These are phyloP conservation scores for Heliconius hermathena DNA, from an alignment of 1,140 invertebrate species.

Conservation along the genomic window DNA sequence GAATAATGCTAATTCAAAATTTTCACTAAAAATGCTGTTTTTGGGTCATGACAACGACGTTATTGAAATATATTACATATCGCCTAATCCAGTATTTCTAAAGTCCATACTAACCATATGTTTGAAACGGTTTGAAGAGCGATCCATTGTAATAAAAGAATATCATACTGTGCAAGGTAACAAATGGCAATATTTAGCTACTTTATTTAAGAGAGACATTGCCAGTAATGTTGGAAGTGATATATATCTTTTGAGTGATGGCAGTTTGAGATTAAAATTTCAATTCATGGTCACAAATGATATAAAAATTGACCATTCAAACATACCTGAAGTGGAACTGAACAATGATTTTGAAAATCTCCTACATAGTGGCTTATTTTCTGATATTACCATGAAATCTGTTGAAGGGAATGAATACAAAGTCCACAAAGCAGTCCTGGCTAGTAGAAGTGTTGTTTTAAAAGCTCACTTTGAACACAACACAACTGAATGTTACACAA, in stretches of 20 bases:
- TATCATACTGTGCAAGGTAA: conserved; percentile 70
- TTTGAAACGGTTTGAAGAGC: conserved; percentile 70
- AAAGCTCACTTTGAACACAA: conserved; percentile 88
- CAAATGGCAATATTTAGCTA: conserved; percentile 73
- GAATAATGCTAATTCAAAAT: conserved; percentile 49
- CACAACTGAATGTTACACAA: conserved; percentile 85
- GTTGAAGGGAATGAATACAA: conserved; percentile 65
- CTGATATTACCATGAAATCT: conserved; percentile 73
- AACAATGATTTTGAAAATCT: conserved; percentile 72
- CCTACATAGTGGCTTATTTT: conserved; percentile 65
- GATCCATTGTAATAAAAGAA: conserved; percentile 69
- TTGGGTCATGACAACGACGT: conserved; percentile 69
- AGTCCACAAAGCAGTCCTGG: conserved; percentile 72
- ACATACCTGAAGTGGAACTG: conserved; percentile 60
- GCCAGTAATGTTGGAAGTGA: conserved; percentile 57
- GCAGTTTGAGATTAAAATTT: conserved; percentile 69
- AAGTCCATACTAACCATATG: conserved; percentile 71
- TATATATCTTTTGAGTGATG: conserved; percentile 62
- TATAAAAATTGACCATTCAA: conserved; percentile 61
- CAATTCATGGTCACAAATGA: conserved; percentile 72
- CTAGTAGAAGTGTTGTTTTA: conserved; percentile 84
- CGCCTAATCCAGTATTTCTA: conserved; percentile 64
- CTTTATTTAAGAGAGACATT: conserved; percentile 69
- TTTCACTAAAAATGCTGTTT: conserved; percentile 75
- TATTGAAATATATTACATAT: conserved; percentile 72